Evolutionary conservation across 2,797 vertebrate genomes (phyloP).

Genomic region (Pelochelys cantorii): DNA sequence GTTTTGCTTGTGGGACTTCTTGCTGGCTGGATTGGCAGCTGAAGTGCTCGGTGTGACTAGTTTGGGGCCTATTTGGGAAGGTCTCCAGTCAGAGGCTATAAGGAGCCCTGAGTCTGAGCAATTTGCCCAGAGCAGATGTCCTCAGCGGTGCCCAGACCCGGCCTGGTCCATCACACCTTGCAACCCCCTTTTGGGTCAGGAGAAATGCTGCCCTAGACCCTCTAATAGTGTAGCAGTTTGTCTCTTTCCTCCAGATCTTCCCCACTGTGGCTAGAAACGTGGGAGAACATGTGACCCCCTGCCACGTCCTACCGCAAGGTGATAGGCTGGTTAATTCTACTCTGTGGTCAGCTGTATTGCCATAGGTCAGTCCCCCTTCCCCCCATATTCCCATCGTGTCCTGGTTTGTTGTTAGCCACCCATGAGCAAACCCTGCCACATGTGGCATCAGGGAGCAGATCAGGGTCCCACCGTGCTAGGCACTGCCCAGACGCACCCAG

Average conservation of each 20-base stretch:
- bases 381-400: not conserved
- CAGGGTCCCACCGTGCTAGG: not conserved
- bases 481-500: not conserved
- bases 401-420: fast-evolving
- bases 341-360: not conserved
- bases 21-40: too few relatives aligned
- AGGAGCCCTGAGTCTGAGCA: too few relatives aligned
- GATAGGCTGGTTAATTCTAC: not conserved
- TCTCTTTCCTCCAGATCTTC: not conserved
- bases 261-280: not conserved
- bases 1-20: too few relatives aligned
- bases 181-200: too few relatives aligned
- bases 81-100: too few relatives aligned
- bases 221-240: not conserved
- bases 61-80: too few relatives aligned
- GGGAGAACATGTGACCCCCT: not conserved
- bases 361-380: not conserved
- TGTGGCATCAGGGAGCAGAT: not conserved
- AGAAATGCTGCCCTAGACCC: not conserved
- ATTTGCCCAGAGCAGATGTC: too few relatives aligned
- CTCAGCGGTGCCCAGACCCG: too few relatives aligned
- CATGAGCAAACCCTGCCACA: not conserved
- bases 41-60: too few relatives aligned
- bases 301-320: not conserved
- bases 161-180: too few relatives aligned